Evolutionary conservation across 2,888 invertebrate species (phyloP).

Genomic region (Prenolepis imparis): DNA sequence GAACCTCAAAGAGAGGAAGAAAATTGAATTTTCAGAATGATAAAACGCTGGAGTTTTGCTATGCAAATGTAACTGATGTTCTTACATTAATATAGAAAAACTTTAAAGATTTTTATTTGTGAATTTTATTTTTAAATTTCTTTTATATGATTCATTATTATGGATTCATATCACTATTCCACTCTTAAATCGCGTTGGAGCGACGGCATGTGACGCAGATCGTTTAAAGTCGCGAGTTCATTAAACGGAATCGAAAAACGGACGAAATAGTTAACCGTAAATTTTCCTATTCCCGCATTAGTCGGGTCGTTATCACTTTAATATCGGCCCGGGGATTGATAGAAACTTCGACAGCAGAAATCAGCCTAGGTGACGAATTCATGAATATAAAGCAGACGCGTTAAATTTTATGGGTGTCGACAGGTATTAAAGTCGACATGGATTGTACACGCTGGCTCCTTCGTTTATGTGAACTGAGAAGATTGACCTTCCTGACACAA

Average conservation of each 20-base stretch:
- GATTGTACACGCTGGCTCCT: slow-evolving; percentile 56
- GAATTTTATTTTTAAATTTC: background rate
- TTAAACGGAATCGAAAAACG: slow-evolving; percentile 42
- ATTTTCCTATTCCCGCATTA: slow-evolving; percentile 72
- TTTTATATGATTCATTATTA: background rate
- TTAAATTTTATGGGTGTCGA: slow-evolving; percentile 71
- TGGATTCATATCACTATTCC: background rate
- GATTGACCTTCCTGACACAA: background rate
- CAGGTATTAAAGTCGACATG: slow-evolving; percentile 52
- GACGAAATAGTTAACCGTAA: slow-evolving; percentile 65
- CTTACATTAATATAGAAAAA: background rate
- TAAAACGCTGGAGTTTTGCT: background rate
- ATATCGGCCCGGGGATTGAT: slow-evolving; percentile 59
- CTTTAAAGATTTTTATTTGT: background rate
- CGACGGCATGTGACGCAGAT: slow-evolving; percentile 45
- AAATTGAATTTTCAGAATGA: background rate
- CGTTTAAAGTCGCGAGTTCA: slow-evolving; percentile 58
- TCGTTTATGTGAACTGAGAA: slow-evolving; percentile 57
- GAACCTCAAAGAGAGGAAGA: background rate
- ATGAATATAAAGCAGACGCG: slow-evolving; percentile 79
- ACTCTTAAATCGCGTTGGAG: background rate
- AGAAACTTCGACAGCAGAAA: slow-evolving; percentile 67
- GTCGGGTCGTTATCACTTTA: slow-evolving; percentile 76
- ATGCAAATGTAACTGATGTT: background rate
- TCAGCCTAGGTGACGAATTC: slow-evolving; percentile 78